phyloP scores from a whole-genome alignment of 1,140 invertebrate species.

The Cherax destructor region DNA sequence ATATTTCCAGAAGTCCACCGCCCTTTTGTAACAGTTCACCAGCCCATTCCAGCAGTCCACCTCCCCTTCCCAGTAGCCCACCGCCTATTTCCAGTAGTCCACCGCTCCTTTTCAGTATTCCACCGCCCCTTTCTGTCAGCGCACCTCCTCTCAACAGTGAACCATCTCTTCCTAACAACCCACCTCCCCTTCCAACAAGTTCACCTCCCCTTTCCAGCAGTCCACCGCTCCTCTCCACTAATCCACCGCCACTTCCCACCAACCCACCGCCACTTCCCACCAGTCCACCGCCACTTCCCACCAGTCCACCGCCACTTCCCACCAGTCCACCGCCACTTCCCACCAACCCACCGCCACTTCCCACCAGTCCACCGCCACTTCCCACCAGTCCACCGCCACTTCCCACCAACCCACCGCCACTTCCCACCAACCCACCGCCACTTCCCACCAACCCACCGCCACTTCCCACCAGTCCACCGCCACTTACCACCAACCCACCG shows the following conservation, averaged over 20 bases:
- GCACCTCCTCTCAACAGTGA: conserved; percentile 8
- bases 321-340: not conserved
- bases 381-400: not conserved
- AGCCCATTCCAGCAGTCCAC: not conserved
- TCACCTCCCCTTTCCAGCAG: not conserved
- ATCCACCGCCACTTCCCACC: not conserved
- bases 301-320: not conserved
- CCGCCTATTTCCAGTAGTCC: not conserved
- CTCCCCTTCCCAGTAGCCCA: not conserved
- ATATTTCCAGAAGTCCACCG: not conserved
- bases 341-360: conserved; percentile 18
- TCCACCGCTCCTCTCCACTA: not conserved
- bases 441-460: not conserved
- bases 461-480: conserved; percentile 11
- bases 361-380: conserved; percentile 4
- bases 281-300: not conserved
- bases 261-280: not conserved
- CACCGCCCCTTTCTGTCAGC: not conserved
- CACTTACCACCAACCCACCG: not conserved
- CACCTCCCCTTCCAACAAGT: not conserved
- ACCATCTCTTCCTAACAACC: not conserved
- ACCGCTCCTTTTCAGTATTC: not conserved
- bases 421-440: conserved; percentile 18
- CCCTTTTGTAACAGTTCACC: not conserved
- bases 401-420: not conserved